Base-by-base conservation (phyloP, 2,113 vertebrate species). In the Lycaon pictus region DNA sequence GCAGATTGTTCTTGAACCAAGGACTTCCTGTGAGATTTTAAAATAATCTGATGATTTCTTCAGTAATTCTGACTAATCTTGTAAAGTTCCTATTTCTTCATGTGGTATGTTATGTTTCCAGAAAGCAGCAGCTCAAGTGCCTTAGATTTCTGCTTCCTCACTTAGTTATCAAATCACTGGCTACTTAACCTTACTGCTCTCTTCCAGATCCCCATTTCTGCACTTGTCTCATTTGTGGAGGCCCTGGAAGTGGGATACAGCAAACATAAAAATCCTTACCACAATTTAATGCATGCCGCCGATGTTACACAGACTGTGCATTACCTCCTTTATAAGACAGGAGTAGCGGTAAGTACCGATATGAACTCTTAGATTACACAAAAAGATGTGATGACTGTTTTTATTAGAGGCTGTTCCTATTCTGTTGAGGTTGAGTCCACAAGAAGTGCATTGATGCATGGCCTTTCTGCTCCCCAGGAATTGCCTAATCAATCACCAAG, bases 231-330 rank as follows among this genome's bases (percentile, higher is more conserved):
- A 0, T 99, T 99, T 85, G 99, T 99, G 97, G 99, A 99, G 97
- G 99, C 99, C 27, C 98, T 99, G 90, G 99, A 99, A 97, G 99
- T 99, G 67, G 99, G 99, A 85, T 99, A 99, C 99, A 99, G 99
- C 98, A 99, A 99, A 98, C 99, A 99, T 96, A 99, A 99, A 99
- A 99, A 99, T 97, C 99, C 99, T 6, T 99, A 99, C 97, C 99
- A 99, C 98, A 99, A 99, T 96, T 98, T 99, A 92, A 99, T 99
- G 97, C 99, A 99, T 0, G 99, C 99, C 0, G 99, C 99, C 2
- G 99, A 99, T 2, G 99, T 99, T 92, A 99, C 99, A 4, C 99
- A 99, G 98, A 99, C 99, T 0, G 99, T 99, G 19, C 99, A 99
- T 98, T 99, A 99, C 98, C 98, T 99, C 79, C 99, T 99, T 79